Conservation (phyloP, 2,888 invertebrate species). For the Crocallis elinguaria region DNA sequence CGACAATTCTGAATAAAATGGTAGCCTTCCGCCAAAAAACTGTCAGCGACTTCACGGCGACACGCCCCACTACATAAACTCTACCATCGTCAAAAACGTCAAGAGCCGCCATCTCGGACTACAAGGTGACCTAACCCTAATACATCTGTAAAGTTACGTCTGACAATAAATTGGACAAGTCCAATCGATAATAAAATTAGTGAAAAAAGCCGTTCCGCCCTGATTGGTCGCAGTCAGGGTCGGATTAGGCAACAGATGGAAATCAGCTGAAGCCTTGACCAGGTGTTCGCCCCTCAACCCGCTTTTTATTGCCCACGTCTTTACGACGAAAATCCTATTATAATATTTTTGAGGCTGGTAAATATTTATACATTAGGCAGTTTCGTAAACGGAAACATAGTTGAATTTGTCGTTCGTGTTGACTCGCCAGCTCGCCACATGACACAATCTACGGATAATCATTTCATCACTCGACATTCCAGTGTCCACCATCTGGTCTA, state of each 20-base stretch:
- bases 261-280: slow-evolving; percentile 75
- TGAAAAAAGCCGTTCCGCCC: slow-evolving; percentile 80
- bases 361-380: slow-evolving; percentile 25
- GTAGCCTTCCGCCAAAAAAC: slow-evolving; percentile 3
- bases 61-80: slow-evolving; percentile 16
- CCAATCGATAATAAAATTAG: slow-evolving; percentile 69
- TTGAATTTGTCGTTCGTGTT: slow-evolving; percentile 10
- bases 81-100: slow-evolving; percentile 18
- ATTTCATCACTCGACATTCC: too few relatives aligned
- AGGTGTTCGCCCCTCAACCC: slow-evolving; percentile 70
- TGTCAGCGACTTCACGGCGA: not conserved
- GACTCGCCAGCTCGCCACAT: not conserved
- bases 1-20: not conserved
- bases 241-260: slow-evolving; percentile 78
- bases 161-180: slow-evolving; percentile 48
- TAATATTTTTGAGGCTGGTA: slow-evolving; percentile 22
- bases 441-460: too few relatives aligned
- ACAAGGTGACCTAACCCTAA: slow-evolving; percentile 27
- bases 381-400: slow-evolving; percentile 38
- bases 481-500: too few relatives aligned
- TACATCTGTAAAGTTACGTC: slow-evolving; percentile 32
- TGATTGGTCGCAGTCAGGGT: slow-evolving; percentile 79
- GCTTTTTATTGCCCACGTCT: slow-evolving; percentile 55
- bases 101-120: slow-evolving; percentile 23
- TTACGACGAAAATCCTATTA: slow-evolving; percentile 40